These are phyloP conservation scores for Blomia tropicalis DNA, from an alignment of 2,888 invertebrate species.

Conservation along the genomic window DNA sequence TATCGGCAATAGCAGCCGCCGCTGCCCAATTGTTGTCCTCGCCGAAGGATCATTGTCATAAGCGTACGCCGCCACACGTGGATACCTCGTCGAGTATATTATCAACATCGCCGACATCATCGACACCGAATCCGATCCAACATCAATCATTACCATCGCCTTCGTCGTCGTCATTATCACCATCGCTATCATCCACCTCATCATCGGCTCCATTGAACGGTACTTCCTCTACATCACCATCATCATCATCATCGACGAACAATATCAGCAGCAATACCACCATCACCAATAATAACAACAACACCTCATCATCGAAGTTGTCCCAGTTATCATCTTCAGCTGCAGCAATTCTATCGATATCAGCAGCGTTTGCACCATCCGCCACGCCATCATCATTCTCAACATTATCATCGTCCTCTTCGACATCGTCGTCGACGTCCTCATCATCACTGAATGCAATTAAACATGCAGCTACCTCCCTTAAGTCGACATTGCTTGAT, in stretches of 20 bases:
- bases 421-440: background rate
- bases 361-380: conserved; percentile 1
- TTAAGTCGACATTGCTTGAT: background rate
- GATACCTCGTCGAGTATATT: background rate
- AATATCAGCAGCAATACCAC: background rate
- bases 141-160: background rate
- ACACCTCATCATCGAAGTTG: background rate
- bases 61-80: background rate
- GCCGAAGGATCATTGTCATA: too few relatives aligned
- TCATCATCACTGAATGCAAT: background rate
- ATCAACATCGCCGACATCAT: background rate
- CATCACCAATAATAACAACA: too few relatives aligned
- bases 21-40: too few relatives aligned
- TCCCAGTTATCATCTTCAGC: conserved; percentile 3
- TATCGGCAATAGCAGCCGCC: too few relatives aligned
- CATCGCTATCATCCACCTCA: conserved; percentile 1
- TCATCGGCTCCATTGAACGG: background rate
- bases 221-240: conserved; percentile 8
- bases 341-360: conserved; percentile 10
- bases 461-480: conserved; percentile 10
- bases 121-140: background rate
- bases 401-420: background rate
- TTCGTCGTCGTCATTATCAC: conserved; percentile 2
- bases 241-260: too few relatives aligned
- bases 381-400: background rate